phyloP scores from a whole-genome alignment of 1,140 invertebrate genomes.

The Drosophila tropicalis region DNA sequence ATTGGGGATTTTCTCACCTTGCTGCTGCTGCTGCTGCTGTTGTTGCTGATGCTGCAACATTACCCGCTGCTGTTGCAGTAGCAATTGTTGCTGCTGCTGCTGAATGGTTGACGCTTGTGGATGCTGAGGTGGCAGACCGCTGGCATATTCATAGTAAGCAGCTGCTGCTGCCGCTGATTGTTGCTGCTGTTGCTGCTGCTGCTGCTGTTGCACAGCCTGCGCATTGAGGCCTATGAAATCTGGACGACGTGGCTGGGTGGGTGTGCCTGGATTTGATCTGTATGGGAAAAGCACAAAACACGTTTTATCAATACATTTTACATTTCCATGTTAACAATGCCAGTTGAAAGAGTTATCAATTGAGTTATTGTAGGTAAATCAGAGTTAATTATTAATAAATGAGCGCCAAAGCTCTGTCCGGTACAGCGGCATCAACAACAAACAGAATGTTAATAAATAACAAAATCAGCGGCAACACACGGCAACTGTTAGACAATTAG shows the following conservation, averaged over 20 bases:
- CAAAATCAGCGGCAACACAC: background rate
- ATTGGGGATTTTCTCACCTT: constrained; percentile 47
- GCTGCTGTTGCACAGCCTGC: constrained; percentile 48
- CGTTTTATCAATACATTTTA: background rate
- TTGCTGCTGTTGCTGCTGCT: constrained; percentile 48
- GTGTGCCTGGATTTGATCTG: constrained; percentile 95
- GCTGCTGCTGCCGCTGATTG: constrained; percentile 75
- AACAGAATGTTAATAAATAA: background rate
- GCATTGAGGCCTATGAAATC: constrained; percentile 90
- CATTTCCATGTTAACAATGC: background rate
- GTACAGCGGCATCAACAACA: background rate
- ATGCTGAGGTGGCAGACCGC: constrained; percentile 76
- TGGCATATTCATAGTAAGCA: constrained; percentile 85
- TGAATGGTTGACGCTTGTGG: constrained; percentile 74
- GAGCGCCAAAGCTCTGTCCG: constrained; percentile 2
- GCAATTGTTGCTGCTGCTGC: constrained; percentile 71
- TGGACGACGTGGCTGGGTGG: constrained; percentile 92
- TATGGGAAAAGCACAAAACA: background rate
- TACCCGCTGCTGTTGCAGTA: constrained; percentile 70
- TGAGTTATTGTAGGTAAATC: background rate
- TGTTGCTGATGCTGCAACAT: constrained; percentile 75
- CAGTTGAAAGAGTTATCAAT: background rate
- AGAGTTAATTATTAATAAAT: background rate
- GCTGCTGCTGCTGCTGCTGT: constrained; percentile 68
- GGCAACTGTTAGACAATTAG: constrained; percentile 1